Evolutionary conservation across 2,797 vertebrate genomes (phyloP), one percentile per base, ranked within the genome.

Genomic region (Silurus lanzhouensis): DNA sequence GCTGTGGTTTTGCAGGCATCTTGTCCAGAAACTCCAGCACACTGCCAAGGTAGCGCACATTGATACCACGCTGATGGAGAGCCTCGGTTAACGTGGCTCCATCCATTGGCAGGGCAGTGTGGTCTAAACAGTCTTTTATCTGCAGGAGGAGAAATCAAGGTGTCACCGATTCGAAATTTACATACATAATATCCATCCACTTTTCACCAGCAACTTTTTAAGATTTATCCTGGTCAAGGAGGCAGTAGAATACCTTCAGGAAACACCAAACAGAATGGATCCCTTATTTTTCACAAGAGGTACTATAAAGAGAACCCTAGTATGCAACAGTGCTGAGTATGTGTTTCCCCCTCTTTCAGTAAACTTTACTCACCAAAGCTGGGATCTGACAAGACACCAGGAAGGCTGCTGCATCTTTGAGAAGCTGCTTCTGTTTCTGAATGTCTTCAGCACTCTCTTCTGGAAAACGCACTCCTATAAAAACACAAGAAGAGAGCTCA

Each of bases 101-200:
- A 0, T 99, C 98, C 98, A 99, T 98, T 0, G 98, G 98, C 85
- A 99, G 94, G 90, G 98, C 94, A 0, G 95, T 96, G 88, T 99
- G 98, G 86, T 99, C 98, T 89, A 97, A 93, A 91, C 97, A 99
- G 92, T 99, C 98, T 90, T 99, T 99, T 60, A 99, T 96, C 98
- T 99, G 92, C 8, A 81, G 44, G 70, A n/a, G 20, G 70, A 60
- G 55, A 0, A 75, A 31, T 2, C 57, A 1, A 2, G 48, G 25
- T 6, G 46, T 9, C 14, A 72, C 20, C 10, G 55, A 75, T 6
- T 20, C 44, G 7, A 71, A 71, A 71, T 13, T n/a, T 20, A 13
- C 52, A 72, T 83, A 52, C n/a, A 64, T 58, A 10, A 2, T 13
- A 64, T 46, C 2, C 78, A 27, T 1, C 2, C 25, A 3, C 15